Evolutionary conservation across 2,113 vertebrate species (phyloP), one percentile per base, ranked within the genome.

Genomic region (Lepus americanus): DNA sequence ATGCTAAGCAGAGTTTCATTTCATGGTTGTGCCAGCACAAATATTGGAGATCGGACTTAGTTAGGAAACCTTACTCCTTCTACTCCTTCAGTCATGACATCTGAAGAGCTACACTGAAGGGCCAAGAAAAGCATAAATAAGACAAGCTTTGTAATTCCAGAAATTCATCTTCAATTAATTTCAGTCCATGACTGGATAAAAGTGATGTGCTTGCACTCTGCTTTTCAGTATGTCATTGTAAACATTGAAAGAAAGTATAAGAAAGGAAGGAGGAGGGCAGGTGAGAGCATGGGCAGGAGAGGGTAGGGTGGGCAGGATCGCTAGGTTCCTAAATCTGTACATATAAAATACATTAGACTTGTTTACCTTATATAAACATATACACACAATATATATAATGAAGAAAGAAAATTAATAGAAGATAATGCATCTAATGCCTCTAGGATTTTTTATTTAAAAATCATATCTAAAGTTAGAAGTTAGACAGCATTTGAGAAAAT

Each of bases 1-100:
- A 84, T 92, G 29, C 25, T 67, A 66, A 77, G 29, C 44, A 87
- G 29, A 70, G 5, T 95, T 88, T 79, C 14, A 89, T 86, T 76
- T 85, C 9, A 33, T 44, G n/a, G 64, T 25, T 27, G 11, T 85
- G 31, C 6, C 92, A 73, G 69, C 25, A 88, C 2, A 61, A 63
- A 63, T 78, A 29, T 5, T 23, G 29, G 19, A 81, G 44, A 59
- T 80, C 31, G 89, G 44, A 44, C 3, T 9, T 61, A 85, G 19
- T 66, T 95, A 66, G 64, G 63, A 87, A 70, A 59, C 0, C 4
- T 12, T 39, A 83, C 9, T 3, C 39, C 90, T 92, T 92, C 23
- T 39, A 83, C 9, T 3, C 39, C 90, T 92, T 92, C 23, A 39
- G 31, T 14, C 7, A 25, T 82, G 29, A 80, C 9, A 73, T n/a